These are phyloP conservation scores for Ligdia adustata DNA, from an alignment of 2,888 invertebrate species.

Conservation along the genomic window DNA sequence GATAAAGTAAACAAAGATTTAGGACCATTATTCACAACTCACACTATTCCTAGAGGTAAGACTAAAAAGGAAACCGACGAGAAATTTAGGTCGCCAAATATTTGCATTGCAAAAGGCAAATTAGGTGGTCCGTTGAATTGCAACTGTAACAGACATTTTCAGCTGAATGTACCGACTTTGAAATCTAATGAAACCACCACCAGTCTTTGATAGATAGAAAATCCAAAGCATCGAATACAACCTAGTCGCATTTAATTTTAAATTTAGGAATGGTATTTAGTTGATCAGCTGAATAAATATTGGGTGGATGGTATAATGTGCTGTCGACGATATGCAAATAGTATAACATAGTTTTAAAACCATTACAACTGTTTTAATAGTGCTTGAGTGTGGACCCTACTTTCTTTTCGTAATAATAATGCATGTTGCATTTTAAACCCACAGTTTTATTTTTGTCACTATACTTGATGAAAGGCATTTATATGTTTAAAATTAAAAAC, in stretches of 20 bases:
- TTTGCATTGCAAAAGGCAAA: conserved; percentile 69
- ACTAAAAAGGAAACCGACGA: conserved; percentile 53
- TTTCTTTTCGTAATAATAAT: too few relatives aligned
- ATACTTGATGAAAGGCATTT: too few relatives aligned
- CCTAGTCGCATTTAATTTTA: conserved; percentile 69
- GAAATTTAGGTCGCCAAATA: conserved; percentile 71
- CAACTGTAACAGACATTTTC: conserved; percentile 76
- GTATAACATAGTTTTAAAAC: conserved; percentile 6
- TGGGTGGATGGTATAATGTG: conserved; percentile 28
- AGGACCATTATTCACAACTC: conserved; percentile 48
- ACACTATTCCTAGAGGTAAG: conserved; percentile 58
- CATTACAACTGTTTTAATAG: background rate
- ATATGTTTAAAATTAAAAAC: background rate
- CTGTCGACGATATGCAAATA: conserved; percentile 17
- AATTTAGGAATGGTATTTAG: conserved; percentile 27
- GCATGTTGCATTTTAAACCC: too few relatives aligned
- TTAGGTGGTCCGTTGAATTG: conserved; percentile 69
- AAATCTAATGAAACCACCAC: conserved; percentile 69
- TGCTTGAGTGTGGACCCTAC: background rate
- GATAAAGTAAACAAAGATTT: conserved; percentile 19
- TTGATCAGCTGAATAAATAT: conserved; percentile 42
- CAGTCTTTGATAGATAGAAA: conserved; percentile 52
- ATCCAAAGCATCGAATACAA: conserved; percentile 46
- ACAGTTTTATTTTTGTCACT: too few relatives aligned
- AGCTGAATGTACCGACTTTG: conserved; percentile 70